A percentile compares a stretch with the other conserved stretches of the same genome.
phyloP scores from a whole-genome alignment of 2,888 invertebrate species.

The Theretra japonica region DNA sequence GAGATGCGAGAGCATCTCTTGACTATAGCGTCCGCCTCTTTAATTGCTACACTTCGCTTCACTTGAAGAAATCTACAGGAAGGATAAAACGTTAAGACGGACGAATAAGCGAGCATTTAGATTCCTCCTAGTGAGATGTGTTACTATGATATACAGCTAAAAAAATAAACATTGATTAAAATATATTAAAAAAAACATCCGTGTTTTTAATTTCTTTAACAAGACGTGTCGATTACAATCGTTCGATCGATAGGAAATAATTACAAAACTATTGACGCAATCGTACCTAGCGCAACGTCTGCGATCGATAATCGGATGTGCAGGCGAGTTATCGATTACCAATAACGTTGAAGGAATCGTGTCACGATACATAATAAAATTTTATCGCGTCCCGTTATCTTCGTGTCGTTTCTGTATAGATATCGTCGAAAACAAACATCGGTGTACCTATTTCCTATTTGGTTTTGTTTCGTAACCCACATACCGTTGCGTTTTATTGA shows the following conservation, averaged over 20 bases:
- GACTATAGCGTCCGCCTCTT: no score
- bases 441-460: slow-evolving; percentile 46
- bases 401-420: slow-evolving; percentile 47
- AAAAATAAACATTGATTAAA: no score
- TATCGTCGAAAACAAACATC: slow-evolving; percentile 47
- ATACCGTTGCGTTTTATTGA: slow-evolving; percentile 26
- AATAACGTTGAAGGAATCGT: slow-evolving; percentile 57
- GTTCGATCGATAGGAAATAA: not conserved
- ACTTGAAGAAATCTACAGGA: no score
- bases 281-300: not conserved
- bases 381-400: slow-evolving; percentile 66
- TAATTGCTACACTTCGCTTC: no score
- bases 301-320: slow-evolving; percentile 10
- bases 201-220: not conserved
- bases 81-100: not conserved
- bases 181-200: no score
- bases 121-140: no score
- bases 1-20: no score
- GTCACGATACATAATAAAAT: slow-evolving; percentile 66
- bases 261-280: not conserved
- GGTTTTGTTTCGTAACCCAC: slow-evolving; percentile 47
- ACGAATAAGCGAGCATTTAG: not conserved
- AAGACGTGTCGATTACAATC: not conserved
- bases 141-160: no score
- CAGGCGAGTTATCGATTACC: slow-evolving; percentile 52